These are phyloP conservation scores for Centropus bengalensis DNA, from an alignment of 2,113 vertebrate species.

Conservation along the genomic window DNA sequence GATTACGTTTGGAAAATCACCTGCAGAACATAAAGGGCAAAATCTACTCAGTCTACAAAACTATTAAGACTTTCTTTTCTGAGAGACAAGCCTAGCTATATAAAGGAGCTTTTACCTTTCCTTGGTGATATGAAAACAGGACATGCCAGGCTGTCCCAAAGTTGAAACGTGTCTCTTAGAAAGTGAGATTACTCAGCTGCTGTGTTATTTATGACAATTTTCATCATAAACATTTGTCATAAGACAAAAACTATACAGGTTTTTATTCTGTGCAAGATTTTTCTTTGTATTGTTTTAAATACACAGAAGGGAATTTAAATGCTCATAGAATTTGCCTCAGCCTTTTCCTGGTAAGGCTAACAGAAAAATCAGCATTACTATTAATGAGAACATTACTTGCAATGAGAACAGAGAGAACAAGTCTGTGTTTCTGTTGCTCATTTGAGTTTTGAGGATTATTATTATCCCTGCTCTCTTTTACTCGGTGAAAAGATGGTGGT, in stretches of 20 bases:
- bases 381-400: background rate
- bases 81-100: background rate
- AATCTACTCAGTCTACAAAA: background rate
- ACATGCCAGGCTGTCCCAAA: background rate
- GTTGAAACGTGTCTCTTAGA: background rate
- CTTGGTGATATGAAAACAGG: background rate
- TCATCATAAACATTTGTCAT: background rate
- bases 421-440: background rate
- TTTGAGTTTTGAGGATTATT: background rate
- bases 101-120: background rate
- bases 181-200: background rate
- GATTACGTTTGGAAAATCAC: background rate
- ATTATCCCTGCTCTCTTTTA: background rate
- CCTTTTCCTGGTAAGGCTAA: background rate
- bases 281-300: background rate
- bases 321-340: background rate
- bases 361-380: background rate
- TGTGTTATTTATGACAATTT: background rate
- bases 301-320: background rate
- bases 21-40: background rate
- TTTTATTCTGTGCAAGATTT: background rate
- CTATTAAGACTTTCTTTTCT: background rate
- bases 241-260: no score
- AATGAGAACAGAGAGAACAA: background rate
- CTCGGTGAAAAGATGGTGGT: accelerated